These are phyloP conservation scores for Ceyx erithaca DNA, from an alignment of 2,797 vertebrate species.

Conservation along the genomic window DNA sequence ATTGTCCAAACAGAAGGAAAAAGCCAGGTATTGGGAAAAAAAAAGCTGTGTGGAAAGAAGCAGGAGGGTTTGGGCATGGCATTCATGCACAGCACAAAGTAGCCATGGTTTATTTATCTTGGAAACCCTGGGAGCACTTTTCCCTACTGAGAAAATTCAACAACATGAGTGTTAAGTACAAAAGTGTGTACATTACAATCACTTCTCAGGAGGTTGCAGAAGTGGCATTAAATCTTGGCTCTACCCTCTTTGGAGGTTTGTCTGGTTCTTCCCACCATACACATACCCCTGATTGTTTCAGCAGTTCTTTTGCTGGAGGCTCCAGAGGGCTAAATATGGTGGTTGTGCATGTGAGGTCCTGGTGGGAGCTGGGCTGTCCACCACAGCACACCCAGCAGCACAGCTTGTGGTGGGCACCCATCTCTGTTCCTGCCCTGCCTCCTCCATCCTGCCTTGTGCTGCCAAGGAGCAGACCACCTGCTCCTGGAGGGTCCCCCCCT, in stretches of 20 bases:
- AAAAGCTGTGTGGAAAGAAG: background rate
- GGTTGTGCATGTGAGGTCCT: fast-evolving
- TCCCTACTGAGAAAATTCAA: conserved; percentile 10
- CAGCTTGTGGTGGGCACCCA: background rate
- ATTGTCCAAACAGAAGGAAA: background rate
- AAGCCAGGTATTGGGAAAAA: background rate
- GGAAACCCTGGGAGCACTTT: background rate
- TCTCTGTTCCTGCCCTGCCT: background rate
- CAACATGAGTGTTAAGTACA: background rate
- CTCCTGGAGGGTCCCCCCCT: background rate
- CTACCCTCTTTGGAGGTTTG: background rate
- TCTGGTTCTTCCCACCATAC: background rate
- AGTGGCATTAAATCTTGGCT: background rate
- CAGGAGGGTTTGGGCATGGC: background rate
- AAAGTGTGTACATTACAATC: background rate
- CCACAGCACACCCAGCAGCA: fast-evolving
- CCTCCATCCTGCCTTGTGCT: background rate
- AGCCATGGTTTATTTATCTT: background rate
- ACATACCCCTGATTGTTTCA: fast-evolving
- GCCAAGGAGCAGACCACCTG: background rate
- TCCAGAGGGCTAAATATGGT: fast-evolving
- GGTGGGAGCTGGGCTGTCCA: background rate
- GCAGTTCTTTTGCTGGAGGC: background rate
- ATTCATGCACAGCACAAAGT: background rate
- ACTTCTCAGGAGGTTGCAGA: background rate